Evolutionary conservation across 2,113 vertebrate genomes (phyloP).

Genomic region (Tachysurus fulvidraco): DNA sequence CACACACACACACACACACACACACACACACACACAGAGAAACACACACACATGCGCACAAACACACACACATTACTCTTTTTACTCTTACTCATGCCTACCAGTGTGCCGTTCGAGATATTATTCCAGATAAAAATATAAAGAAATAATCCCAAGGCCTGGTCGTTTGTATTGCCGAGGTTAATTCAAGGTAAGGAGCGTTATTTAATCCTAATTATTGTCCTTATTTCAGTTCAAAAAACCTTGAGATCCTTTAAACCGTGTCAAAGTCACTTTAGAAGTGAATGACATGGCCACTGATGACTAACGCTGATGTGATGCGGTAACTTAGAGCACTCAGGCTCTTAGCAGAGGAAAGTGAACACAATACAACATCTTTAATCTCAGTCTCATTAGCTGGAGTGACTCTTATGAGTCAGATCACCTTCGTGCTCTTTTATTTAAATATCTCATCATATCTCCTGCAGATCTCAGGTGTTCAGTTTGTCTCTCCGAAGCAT

Average conservation of each 20-base stretch:
- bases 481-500: neutral
- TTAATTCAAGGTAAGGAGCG: neutral
- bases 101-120: too few relatives aligned
- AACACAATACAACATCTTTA: conserved; percentile 58
- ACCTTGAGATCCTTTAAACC: conserved; percentile 21
- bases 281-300: neutral
- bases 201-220: conserved; percentile 40
- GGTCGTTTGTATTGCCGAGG: neutral
- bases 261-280: conserved; percentile 31
- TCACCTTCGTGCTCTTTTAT: neutral
- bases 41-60: too few relatives aligned
- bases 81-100: too few relatives aligned
- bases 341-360: conserved; percentile 47
- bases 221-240: conserved; percentile 48
- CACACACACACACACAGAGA: too few relatives aligned
- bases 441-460: neutral
- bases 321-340: neutral
- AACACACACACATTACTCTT: too few relatives aligned
- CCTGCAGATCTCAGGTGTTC: neutral
- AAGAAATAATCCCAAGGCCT: neutral
- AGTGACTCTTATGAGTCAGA: conserved; percentile 17
- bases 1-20: too few relatives aligned
- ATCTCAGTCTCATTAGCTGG: conserved; percentile 59
- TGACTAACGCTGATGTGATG: neutral
- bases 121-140: neutral